These are phyloP conservation scores for Zelostemma sp. DNA, from an alignment of 1,140 invertebrate species.

Conservation along the genomic window DNA sequence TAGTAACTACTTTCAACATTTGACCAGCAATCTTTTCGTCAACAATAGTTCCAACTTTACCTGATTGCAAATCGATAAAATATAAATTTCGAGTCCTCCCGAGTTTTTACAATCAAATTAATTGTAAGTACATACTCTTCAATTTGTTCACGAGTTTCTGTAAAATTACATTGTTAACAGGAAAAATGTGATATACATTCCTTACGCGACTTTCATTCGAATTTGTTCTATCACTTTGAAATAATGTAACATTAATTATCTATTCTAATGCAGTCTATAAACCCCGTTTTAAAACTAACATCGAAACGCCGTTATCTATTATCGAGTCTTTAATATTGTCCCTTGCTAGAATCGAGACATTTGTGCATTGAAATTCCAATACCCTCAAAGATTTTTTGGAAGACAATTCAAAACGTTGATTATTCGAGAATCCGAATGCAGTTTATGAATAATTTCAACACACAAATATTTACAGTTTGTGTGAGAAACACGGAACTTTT, in stretches of 20 bases:
- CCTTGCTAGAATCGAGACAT: conserved; percentile 12
- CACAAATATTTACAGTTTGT: conserved; percentile 7
- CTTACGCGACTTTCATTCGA: conserved; percentile 10
- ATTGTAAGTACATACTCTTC: no score
- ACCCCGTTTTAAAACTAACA: conserved; percentile 50
- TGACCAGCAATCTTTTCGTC: no score
- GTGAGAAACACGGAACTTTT: neutral
- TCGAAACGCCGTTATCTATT: conserved; percentile 38
- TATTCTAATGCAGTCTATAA: conserved; percentile 62
- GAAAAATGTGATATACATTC: conserved; percentile 16
- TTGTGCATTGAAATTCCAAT: conserved; percentile 26
- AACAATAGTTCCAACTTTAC: no score
- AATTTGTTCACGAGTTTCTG: no score
- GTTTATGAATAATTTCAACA: conserved; percentile 3
- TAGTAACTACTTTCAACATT: no score
- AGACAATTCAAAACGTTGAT: neutral
- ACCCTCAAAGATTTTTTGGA: neutral
- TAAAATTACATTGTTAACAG: no score
- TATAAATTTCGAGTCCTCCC: no score
- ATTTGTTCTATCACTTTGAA: conserved; percentile 31
- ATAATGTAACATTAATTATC: conserved; percentile 52
- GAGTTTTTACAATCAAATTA: no score
- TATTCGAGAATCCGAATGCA: neutral
- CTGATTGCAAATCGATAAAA: no score
- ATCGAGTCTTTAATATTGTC: conserved; percentile 36